Evolutionary conservation across 2,797 vertebrate species (phyloP), one percentile per base, ranked within the genome.

Genomic region (Thamnophis elegans): DNA sequence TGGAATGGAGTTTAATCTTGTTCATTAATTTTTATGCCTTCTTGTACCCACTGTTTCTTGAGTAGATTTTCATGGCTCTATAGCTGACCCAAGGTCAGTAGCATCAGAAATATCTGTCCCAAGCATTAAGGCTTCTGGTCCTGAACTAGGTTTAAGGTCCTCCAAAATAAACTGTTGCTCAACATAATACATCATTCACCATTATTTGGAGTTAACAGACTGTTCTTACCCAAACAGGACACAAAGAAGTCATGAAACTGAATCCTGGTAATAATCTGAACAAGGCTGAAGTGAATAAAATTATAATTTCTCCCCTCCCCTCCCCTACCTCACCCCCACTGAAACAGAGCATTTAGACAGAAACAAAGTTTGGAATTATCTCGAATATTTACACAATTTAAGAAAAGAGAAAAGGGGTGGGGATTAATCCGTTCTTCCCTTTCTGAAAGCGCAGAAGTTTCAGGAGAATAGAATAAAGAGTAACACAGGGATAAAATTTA

Each of bases 151-250:
- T 58, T 85, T 91, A 68, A 51, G 1, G 42, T 62, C n/a, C 62
- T 88, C 85, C 90, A 88, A 93, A 88, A 93, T 87, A 65, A 91
- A 91, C 56, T n/a, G 18, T 16, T 13, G 56, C 92, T 58, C 56
- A 85, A 88, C 68, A 62, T 86, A 62, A 85, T 88, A 62, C 68
- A 56, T 68, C 32, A 22, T 93, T 93, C 85, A 68, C 68, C n/a
- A n/a, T n/a, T 93, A 18, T 56, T 55, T 7, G 5, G 86, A 85
- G 89, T 82, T 91, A 93, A 93, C 92, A 93, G 89, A 18, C 92
- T 93, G 86, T 93, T 93, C 86, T 85, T 91, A 88, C 47, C 26
- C 56, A 93, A 90, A 91, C 89, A 89, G 56, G 89, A 91, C 86
- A 56, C 86, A 90, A 93, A 93, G 89, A 91, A 28, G 47, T 16